A percentile compares a stretch with the other conserved stretches of the same genome.
Evolutionary conservation across 2,113 vertebrate species (phyloP).

Genomic region (Sapajus apella): DNA sequence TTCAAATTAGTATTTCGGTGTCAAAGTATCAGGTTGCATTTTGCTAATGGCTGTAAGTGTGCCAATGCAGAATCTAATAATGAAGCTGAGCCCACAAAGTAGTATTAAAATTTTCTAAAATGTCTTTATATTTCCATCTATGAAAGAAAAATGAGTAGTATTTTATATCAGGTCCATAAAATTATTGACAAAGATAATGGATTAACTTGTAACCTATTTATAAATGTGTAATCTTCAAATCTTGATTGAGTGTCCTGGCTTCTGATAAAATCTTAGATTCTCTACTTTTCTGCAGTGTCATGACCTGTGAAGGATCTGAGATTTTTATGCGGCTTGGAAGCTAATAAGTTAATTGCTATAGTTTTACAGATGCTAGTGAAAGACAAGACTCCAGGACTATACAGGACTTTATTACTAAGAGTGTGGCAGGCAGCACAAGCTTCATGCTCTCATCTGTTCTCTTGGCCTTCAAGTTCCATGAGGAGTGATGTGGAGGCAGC

Average conservation of each 20-base stretch:
- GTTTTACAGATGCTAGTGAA: not conserved
- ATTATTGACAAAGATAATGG: not conserved
- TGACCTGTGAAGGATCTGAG: not conserved
- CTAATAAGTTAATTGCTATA: not conserved
- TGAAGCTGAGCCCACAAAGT: not conserved
- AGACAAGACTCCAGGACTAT: not conserved
- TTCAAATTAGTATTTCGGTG: not conserved
- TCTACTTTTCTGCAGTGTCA: not conserved
- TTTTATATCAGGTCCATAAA: not conserved
- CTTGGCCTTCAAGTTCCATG: not conserved
- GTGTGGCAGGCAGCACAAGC: not conserved
- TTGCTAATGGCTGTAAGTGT: not conserved
- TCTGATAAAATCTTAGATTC: not conserved
- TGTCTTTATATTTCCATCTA: not conserved
- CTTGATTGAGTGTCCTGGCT: not conserved
- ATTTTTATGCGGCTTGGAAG: not conserved
- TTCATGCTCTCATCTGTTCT: not conserved
- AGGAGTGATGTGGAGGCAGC: not conserved
- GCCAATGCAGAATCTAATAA: not conserved
- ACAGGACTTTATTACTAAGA: not conserved
- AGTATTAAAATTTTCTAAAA: not conserved
- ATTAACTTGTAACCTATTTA: not conserved
- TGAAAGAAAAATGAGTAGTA: not conserved
- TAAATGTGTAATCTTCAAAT: not conserved
- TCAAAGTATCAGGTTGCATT: not conserved